A percentile compares a stretch with the other conserved stretches of the same genome.
Evolutionary conservation across 2,113 vertebrate genomes (phyloP).

Genomic region (Sylvietta virens): DNA sequence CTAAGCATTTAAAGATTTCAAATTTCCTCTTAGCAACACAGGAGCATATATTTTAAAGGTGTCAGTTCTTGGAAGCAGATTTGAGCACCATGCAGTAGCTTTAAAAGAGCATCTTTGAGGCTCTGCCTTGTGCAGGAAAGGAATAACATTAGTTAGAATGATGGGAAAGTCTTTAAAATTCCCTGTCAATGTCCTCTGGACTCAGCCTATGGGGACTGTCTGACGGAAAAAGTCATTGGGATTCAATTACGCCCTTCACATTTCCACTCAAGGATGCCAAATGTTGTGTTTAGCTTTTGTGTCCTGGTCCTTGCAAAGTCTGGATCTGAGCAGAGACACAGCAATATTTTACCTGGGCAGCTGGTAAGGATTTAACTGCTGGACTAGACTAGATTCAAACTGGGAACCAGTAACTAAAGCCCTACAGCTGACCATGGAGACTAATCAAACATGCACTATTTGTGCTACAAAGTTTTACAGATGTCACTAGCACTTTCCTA

Average conservation of each 20-base stretch:
- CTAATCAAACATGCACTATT: neutral
- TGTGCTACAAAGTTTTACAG: neutral
- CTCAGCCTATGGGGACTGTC: neutral
- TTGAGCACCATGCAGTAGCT: neutral
- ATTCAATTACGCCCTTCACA: neutral
- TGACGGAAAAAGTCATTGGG: neutral
- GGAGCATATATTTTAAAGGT: neutral
- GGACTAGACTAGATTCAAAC: neutral
- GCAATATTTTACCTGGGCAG: neutral
- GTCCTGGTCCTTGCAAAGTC: neutral
- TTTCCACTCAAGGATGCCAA: neutral
- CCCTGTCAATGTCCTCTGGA: neutral
- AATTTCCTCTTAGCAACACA: neutral
- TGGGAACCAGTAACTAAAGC: neutral
- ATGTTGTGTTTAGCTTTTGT: neutral
- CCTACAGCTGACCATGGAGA: fast-evolving
- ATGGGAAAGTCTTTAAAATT: neutral
- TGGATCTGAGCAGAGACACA: neutral
- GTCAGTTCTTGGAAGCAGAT: neutral
- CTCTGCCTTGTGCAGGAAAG: neutral
- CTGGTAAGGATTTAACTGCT: neutral
- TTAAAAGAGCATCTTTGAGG: neutral
- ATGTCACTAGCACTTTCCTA: neutral
- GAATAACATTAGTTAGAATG: neutral
- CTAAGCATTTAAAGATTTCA: neutral